Conservation (phyloP, 23 tunicate species). For the Styela plicata region DNA sequence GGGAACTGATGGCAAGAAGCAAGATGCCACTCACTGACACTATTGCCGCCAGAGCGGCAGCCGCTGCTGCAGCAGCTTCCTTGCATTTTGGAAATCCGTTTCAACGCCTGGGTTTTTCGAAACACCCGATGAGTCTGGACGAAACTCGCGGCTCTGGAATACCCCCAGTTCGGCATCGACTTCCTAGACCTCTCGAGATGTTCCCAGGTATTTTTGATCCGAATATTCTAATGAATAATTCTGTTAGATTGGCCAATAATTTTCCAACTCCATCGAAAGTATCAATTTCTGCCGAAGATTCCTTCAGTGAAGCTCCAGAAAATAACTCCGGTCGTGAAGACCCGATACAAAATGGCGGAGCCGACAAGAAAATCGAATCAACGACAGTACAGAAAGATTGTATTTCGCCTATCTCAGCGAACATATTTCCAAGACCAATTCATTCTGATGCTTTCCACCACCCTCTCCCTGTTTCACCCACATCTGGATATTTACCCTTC, state of each 20-base stretch:
- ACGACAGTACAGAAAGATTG: not conserved
- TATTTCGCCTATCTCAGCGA: not conserved
- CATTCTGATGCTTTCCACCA: not conserved
- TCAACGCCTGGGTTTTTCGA: not conserved
- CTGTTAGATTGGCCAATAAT: not conserved
- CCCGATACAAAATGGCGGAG: not conserved
- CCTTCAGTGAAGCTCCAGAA: not conserved
- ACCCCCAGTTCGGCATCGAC: not conserved
- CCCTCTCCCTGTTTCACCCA: not conserved
- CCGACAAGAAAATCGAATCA: not conserved
- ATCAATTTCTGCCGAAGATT: not conserved
- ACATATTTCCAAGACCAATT: not conserved
- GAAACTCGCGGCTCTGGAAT: not conserved
- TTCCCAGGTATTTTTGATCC: not conserved
- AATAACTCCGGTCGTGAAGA: not conserved
- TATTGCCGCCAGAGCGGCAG: conserved; percentile 22
- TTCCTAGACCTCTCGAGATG: not conserved
- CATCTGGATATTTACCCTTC: not conserved
- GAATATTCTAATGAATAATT: not conserved
- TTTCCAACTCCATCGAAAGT: not conserved
- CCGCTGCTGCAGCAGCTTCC: conserved; percentile 27
- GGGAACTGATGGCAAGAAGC: conserved; percentile 28
- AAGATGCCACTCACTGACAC: not conserved
- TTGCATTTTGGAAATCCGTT: conserved; percentile 29
- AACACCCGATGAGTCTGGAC: not conserved